Conservation (phyloP, 2,888 invertebrate species). For the Nysson spinosus region DNA sequence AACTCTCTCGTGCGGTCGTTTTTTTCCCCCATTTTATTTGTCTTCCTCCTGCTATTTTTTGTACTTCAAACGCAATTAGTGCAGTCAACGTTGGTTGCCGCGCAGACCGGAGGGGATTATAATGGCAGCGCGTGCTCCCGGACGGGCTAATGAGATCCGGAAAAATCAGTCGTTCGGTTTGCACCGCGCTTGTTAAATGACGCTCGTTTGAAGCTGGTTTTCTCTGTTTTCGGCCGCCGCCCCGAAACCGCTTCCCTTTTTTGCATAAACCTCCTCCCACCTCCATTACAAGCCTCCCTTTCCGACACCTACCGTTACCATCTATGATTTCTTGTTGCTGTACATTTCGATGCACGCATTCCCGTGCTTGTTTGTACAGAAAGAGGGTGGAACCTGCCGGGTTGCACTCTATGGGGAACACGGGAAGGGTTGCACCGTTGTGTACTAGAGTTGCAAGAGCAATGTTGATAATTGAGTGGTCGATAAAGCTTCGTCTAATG, state of each 20-base stretch:
- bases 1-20: constrained; percentile 23
- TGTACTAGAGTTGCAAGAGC: too few species aligned
- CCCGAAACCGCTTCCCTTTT: constrained; percentile 45
- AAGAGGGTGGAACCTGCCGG: too few species aligned
- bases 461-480: too few species aligned
- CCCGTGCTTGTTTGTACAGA: too few species aligned
- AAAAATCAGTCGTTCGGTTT: constrained; percentile 61
- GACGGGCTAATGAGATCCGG: constrained; percentile 64
- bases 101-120: constrained; percentile 59
- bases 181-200: constrained; percentile 60
- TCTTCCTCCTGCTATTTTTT: constrained; percentile 53
- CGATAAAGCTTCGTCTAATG: too few species aligned
- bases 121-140: constrained; percentile 58
- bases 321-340: constrained; percentile 33
- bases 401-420: too few species aligned
- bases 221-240: constrained; percentile 51
- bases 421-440: too few species aligned
- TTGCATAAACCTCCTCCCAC: constrained; percentile 33
- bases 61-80: constrained; percentile 64
- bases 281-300: constrained; percentile 33
- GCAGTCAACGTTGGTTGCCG: constrained; percentile 59
- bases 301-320: constrained; percentile 16
- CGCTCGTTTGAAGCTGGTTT: constrained; percentile 57
- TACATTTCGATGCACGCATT: too few species aligned
- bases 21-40: constrained; percentile 42